Conservation (phyloP, 2,888 invertebrate species). For the Cetonia aurata region DNA sequence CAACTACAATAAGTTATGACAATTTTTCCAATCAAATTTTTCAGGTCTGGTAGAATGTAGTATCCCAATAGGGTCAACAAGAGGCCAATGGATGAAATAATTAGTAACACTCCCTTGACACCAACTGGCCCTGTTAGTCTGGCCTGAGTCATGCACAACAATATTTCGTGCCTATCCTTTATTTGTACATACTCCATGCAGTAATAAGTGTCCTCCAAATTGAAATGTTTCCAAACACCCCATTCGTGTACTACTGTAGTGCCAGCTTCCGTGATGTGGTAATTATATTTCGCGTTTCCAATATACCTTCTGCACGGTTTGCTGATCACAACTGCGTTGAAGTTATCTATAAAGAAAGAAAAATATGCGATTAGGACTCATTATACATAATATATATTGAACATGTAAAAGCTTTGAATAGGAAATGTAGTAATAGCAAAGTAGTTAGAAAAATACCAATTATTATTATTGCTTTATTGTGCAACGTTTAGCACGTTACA, state of each 20-base stretch:
- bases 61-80: slow-evolving; percentile 42
- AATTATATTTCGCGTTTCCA: slow-evolving; percentile 19
- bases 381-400: too few relatives aligned
- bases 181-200: slow-evolving; percentile 44
- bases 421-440: too few relatives aligned
- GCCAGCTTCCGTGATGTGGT: slow-evolving; percentile 24
- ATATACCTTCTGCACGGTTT: slow-evolving; percentile 30
- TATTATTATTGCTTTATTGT: too few relatives aligned
- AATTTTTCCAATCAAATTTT: slow-evolving; percentile 45
- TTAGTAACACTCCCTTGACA: slow-evolving; percentile 20
- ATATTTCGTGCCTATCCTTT: slow-evolving; percentile 14
- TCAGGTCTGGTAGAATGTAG: slow-evolving; percentile 36
- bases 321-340: slow-evolving; percentile 23
- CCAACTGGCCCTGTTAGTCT: background rate
- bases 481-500: too few relatives aligned
- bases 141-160: slow-evolving; percentile 21
- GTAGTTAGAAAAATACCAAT: too few relatives aligned
- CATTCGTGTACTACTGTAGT: slow-evolving; percentile 10
- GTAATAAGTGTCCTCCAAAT: slow-evolving; percentile 35
- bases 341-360: slow-evolving; percentile 33
- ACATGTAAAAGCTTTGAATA: too few relatives aligned
- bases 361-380: background rate
- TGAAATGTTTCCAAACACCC: slow-evolving; percentile 24
- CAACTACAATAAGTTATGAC: slow-evolving; percentile 42
- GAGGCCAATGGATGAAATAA: slow-evolving; percentile 39